phyloP scores from a whole-genome alignment of 2,888 invertebrate species.

The Pachycephus smyrnensis region DNA sequence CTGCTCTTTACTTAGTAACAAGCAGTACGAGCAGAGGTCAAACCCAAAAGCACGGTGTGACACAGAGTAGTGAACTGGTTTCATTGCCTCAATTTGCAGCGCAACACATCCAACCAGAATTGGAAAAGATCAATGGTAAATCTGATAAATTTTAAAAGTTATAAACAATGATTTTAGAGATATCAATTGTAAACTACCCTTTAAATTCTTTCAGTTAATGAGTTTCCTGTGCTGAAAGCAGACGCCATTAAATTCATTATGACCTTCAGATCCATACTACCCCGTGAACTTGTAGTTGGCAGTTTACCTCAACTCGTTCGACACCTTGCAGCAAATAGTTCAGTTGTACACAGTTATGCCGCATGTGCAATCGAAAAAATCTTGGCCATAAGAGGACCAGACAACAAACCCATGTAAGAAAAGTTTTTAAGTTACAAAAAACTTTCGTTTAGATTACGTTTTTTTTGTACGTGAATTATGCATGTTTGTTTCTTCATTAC shows the following conservation, averaged over 20 bases:
- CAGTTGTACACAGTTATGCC: conserved; percentile 95
- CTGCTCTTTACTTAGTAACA: conserved; percentile 95
- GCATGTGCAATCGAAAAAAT: conserved; percentile 93
- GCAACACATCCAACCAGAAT: conserved; percentile 88
- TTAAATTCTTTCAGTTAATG: conserved; percentile 76
- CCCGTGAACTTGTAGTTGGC: conserved; percentile 79
- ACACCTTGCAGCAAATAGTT: conserved; percentile 80
- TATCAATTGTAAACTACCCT: not conserved
- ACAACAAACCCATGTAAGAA: conserved; percentile 71
- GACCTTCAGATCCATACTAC: conserved; percentile 93
- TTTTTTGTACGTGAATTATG: conserved; percentile 7
- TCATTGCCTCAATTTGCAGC: conserved; percentile 90
- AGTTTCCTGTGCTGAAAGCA: conserved; percentile 92
- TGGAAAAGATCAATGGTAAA: conserved; percentile 79
- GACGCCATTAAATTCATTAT: conserved; percentile 97
- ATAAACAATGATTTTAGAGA: not conserved
- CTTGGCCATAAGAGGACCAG: conserved; percentile 77
- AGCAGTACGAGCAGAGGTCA: conserved; percentile 91
- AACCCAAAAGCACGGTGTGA: conserved; percentile 91
- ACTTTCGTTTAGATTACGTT: conserved; percentile 9
- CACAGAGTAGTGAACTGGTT: conserved; percentile 90
- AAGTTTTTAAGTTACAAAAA: conserved; percentile 13
- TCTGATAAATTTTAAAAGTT: conserved; percentile 6
- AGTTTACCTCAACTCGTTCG: conserved; percentile 84
- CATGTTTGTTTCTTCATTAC: conserved; percentile 34